Conservation (phyloP, 2,113 vertebrate species). For the Phalacrocorax pelagicus region DNA sequence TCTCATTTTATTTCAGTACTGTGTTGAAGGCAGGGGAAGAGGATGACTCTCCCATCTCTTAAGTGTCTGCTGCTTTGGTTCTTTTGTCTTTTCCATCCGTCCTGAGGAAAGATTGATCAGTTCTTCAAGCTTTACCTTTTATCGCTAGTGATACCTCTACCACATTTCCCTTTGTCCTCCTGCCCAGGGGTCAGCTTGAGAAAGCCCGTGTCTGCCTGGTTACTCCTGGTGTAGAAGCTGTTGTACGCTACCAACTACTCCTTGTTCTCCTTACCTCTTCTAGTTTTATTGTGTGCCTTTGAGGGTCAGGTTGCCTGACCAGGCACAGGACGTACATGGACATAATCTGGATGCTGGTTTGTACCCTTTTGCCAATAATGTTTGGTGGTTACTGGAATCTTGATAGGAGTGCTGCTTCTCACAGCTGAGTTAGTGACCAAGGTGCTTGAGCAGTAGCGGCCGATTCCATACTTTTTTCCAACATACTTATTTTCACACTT, state of each 20-base stretch:
- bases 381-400: background rate
- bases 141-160: background rate
- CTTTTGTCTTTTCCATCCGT: background rate
- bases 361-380: background rate
- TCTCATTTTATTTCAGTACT: background rate
- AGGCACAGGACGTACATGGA: rapidly evolving
- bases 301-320: background rate
- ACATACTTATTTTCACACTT: background rate
- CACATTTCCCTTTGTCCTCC: background rate
- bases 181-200: background rate
- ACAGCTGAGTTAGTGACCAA: background rate
- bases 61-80: background rate
- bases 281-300: background rate
- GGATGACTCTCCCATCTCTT: background rate
- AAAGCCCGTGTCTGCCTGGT: background rate
- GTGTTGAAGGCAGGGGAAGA: background rate
- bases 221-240: background rate
- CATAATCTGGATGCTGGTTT: background rate
- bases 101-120: background rate
- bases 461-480: background rate
- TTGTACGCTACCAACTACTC: background rate
- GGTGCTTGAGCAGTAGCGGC: background rate
- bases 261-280: background rate
- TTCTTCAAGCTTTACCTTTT: background rate
- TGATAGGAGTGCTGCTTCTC: background rate